Evolutionary conservation across 1,140 invertebrate species (phyloP).

Genomic region (Papilio dardanus): DNA sequence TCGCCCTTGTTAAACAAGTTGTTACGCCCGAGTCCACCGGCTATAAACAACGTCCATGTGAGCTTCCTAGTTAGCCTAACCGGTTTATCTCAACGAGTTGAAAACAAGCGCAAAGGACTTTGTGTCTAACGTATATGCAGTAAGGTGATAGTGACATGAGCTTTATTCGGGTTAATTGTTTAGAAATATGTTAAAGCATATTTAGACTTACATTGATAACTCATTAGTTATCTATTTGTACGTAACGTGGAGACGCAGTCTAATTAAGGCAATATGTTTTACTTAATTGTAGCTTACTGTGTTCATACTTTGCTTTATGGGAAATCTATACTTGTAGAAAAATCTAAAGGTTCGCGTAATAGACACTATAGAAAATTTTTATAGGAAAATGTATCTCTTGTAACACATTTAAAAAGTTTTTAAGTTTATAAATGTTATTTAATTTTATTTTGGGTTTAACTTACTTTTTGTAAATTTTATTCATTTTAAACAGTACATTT

Average conservation of each 20-base stretch:
- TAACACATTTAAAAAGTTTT: too few species aligned
- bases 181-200: background rate
- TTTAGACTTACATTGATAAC: background rate
- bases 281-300: too few species aligned
- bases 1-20: slow-evolving; percentile 48
- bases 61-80: slow-evolving; percentile 65
- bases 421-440: too few species aligned
- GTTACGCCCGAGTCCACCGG: slow-evolving; percentile 51
- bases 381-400: too few species aligned
- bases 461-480: background rate
- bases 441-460: background rate
- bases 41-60: slow-evolving; percentile 63
- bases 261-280: too few species aligned
- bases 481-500: background rate
- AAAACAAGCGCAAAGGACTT: slow-evolving; percentile 54
- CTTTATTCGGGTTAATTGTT: slow-evolving; percentile 14
- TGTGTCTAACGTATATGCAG: slow-evolving; percentile 46
- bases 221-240: background rate
- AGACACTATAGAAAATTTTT: too few species aligned
- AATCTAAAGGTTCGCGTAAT: too few species aligned
- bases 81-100: slow-evolving; percentile 63
- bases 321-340: background rate
- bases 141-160: slow-evolving; percentile 28
- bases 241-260: too few species aligned
- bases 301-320: too few species aligned